A percentile compares a stretch with the other conserved stretches of the same genome.
Conservation (phyloP, 2,113 vertebrate genomes). For the Malurus alboscapulatus region DNA sequence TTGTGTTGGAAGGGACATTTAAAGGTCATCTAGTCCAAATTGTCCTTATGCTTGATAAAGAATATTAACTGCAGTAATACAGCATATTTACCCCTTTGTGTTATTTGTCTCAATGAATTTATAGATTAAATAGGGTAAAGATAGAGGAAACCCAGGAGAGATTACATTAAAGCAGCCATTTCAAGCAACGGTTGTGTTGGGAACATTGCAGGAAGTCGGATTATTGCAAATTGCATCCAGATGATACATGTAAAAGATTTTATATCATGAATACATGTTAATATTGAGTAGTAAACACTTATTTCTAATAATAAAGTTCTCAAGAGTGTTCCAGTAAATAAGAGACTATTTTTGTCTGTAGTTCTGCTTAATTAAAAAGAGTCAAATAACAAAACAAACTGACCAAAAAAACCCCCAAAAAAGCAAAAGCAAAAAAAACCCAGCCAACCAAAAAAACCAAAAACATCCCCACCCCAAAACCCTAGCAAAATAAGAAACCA, state of each 20-base stretch:
- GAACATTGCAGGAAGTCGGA: not conserved
- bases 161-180: not conserved
- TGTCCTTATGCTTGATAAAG: not conserved
- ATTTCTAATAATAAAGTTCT: not conserved
- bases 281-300: not conserved
- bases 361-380: not conserved
- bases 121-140: not conserved
- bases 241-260: not conserved
- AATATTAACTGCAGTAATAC: not conserved
- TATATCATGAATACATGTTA: not conserved
- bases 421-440: not conserved
- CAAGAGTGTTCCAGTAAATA: not conserved
- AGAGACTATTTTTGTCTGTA: not conserved
- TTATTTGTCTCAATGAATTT: not conserved
- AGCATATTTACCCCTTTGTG: not conserved
- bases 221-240: not conserved
- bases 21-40: not conserved
- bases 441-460: not conserved
- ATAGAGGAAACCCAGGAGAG: not conserved
- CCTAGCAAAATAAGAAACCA: not conserved
- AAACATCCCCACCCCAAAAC: rapidly evolving
- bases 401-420: not conserved
- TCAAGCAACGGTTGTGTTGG: not conserved
- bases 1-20: not conserved
- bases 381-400: not conserved